These are phyloP conservation scores for Tachina grossa DNA, from an alignment of 2,888 invertebrate genomes.

Conservation along the genomic window DNA sequence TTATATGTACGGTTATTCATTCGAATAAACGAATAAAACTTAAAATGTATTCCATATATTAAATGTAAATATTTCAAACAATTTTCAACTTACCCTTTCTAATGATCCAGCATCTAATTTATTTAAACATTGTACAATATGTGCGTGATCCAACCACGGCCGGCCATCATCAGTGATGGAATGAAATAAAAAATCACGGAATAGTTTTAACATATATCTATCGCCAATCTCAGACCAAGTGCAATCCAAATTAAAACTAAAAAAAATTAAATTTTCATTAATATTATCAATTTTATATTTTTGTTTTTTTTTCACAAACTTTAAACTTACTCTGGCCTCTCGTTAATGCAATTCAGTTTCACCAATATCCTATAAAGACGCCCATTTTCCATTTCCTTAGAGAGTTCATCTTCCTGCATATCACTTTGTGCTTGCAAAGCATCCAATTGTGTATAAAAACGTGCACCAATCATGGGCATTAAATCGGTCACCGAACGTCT, in stretches of 20 bases:
- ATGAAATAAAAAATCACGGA: conserved; percentile 98
- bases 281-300: not conserved
- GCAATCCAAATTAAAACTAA: conserved; percentile 93
- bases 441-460: conserved; percentile 98
- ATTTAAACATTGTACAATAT: conserved; percentile 96
- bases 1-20: too few relatives aligned
- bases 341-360: conserved; percentile 97
- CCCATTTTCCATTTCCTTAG: conserved; percentile 97
- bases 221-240: conserved; percentile 99
- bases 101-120: conserved; percentile 93
- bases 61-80: too few relatives aligned
- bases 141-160: conserved; percentile 98
- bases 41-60: too few relatives aligned
- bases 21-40: too few relatives aligned
- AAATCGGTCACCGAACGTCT: conserved; percentile 95
- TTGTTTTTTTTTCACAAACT: not conserved
- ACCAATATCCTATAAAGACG: conserved; percentile 94
- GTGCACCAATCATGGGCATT: conserved; percentile 99
- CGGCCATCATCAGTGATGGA: conserved; percentile 95
- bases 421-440: conserved; percentile 94
- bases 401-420: conserved; percentile 93
- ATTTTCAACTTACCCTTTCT: conserved; percentile 86
- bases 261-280: not conserved
- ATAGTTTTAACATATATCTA: conserved; percentile 98
- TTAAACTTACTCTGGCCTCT: conserved; percentile 93